Evolutionary conservation across 2,888 invertebrate genomes (phyloP).

Genomic region (Eucera pruinosa): DNA sequence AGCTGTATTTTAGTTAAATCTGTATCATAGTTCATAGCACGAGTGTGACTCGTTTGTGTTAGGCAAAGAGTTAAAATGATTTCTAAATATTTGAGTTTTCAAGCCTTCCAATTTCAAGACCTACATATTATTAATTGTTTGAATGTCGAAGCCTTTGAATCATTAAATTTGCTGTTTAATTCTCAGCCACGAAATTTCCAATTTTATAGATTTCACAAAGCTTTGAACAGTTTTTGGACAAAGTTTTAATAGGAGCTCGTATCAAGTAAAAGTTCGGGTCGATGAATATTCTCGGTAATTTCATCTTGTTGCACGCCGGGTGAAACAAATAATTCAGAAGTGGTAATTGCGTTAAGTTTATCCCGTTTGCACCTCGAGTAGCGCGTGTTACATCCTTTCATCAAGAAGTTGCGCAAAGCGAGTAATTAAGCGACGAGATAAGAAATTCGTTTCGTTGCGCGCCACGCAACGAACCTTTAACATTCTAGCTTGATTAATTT

Average conservation of each 20-base stretch:
- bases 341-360: conserved; percentile 47
- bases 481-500: conserved; percentile 42
- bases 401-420: conserved; percentile 29
- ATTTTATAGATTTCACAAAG: no score
- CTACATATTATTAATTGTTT: no score
- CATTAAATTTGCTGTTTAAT: no score
- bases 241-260: neutral
- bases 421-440: conserved; percentile 50
- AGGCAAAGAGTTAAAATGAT: no score
- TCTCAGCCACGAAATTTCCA: no score
- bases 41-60: no score
- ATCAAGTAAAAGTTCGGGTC: neutral
- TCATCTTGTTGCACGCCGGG: conserved; percentile 14
- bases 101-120: no score
- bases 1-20: no score
- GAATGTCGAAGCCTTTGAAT: no score
- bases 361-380: conserved; percentile 27
- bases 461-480: conserved; percentile 13
- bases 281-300: conserved; percentile 14
- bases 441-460: conserved; percentile 44
- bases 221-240: neutral
- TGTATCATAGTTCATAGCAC: no score
- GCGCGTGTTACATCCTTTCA: conserved; percentile 41
- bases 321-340: conserved; percentile 50
- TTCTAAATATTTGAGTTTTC: no score